These are phyloP conservation scores for Trichogramma dendrolimi DNA, from an alignment of 2,888 invertebrate species.

Conservation along the genomic window DNA sequence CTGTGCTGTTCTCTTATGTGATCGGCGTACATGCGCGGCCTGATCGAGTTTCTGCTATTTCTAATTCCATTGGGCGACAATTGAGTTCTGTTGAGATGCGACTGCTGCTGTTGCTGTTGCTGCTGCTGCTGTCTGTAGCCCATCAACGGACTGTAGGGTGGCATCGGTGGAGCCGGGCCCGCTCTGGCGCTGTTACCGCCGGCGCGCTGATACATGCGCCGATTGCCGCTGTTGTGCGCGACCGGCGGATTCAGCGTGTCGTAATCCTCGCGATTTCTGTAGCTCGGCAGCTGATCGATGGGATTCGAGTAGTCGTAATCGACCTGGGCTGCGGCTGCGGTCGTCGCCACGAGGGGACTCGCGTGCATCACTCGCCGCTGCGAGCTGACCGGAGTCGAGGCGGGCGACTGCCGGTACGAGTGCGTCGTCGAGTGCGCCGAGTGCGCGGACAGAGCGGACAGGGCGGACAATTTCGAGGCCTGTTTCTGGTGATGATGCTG, in stretches of 20 bases:
- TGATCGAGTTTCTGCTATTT: conserved; percentile 34
- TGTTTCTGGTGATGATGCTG: not conserved
- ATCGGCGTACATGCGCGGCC: conserved; percentile 41
- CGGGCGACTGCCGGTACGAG: no score
- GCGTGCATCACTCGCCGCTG: not conserved
- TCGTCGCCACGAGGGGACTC: not conserved
- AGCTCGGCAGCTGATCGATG: conserved; percentile 38
- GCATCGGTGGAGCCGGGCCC: conserved; percentile 25
- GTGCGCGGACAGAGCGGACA: no score
- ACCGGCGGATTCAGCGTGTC: conserved; percentile 34
- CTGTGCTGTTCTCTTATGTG: conserved; percentile 44
- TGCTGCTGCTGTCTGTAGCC: conserved; percentile 6
- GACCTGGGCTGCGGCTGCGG: conserved; percentile 8
- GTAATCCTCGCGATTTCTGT: not conserved
- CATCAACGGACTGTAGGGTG: conserved; percentile 29
- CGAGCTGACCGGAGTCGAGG: not conserved
- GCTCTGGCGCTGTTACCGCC: conserved; percentile 35
- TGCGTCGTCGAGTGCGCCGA: no score
- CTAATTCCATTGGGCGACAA: conserved; percentile 22
- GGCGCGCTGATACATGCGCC: conserved; percentile 39
- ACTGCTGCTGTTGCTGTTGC: conserved; percentile 19
- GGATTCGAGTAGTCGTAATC: conserved; percentile 46
- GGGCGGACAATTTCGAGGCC: no score
- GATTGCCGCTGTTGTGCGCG: conserved; percentile 41
- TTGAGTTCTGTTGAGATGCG: not conserved